Conservation (phyloP, 1,140 invertebrate species). For the Ctenoplectra terminalis region DNA sequence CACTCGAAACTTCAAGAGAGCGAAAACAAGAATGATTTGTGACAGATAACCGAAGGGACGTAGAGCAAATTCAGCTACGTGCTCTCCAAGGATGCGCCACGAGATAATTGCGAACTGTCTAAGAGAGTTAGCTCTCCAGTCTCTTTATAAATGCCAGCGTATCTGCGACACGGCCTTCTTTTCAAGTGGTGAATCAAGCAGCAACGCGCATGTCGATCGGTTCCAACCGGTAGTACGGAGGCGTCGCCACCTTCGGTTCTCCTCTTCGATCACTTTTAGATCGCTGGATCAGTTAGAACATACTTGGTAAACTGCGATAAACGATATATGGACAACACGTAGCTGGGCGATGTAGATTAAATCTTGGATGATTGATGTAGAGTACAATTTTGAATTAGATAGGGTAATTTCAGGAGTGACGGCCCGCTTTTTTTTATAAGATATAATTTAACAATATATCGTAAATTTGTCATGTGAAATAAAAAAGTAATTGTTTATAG, state of each 20-base stretch:
- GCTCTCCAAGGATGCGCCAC: neutral
- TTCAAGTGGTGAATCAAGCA: neutral
- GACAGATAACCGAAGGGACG: neutral
- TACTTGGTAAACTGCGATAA: neutral
- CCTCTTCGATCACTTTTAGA: neutral
- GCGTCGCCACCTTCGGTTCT: neutral
- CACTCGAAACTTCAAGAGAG: neutral
- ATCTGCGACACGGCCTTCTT: neutral
- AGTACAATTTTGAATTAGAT: no score
- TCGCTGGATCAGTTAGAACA: neutral
- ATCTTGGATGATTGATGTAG: no score
- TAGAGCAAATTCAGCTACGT: neutral
- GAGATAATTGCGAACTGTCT: constrained; percentile 50
- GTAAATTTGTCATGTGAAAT: no score
- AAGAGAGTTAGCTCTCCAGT: constrained; percentile 5
- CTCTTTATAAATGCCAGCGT: constrained; percentile 48
- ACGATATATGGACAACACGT: no score
- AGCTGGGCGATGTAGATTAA: no score
- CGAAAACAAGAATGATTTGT: constrained; percentile 5
- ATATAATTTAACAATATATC: no score
- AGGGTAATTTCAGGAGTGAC: no score
- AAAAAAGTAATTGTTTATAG: no score
- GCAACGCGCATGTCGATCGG: constrained; percentile 10
- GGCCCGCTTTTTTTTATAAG: no score
- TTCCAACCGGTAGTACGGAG: neutral